Evolutionary conservation across 2,888 invertebrate species (phyloP).

Genomic region (Embidobia sp.): DNA sequence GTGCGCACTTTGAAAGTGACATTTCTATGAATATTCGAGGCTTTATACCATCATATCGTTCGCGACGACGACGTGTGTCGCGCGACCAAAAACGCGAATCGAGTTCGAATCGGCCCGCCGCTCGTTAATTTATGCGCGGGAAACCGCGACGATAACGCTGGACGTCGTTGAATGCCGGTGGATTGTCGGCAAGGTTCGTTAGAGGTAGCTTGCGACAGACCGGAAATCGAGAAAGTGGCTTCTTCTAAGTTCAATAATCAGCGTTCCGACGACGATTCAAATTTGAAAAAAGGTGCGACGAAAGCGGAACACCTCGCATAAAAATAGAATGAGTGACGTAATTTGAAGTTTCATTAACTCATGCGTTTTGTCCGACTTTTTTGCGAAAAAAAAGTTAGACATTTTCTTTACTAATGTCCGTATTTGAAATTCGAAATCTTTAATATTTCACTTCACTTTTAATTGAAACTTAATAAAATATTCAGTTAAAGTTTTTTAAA

Average conservation of each 20-base stretch:
- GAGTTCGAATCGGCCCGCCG: constrained; percentile 1
- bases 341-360: constrained; percentile 36
- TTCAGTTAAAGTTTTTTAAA: neutral
- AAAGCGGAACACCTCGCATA: constrained; percentile 59
- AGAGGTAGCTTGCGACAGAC: constrained; percentile 54
- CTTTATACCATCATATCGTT: constrained; percentile 33
- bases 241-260: constrained; percentile 52
- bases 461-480: neutral
- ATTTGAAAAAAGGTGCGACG: constrained; percentile 52
- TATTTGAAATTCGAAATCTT: too few relatives aligned
- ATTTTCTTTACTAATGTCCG: too few relatives aligned
- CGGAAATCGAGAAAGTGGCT: constrained; percentile 60
- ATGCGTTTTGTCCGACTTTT: too few relatives aligned
- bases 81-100: constrained; percentile 20
- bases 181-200: too few relatives aligned
- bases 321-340: constrained; percentile 40
- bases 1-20: constrained; percentile 49
- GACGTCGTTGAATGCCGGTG: too few relatives aligned
- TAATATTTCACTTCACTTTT: too few relatives aligned
- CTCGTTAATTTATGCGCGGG: constrained; percentile 29
- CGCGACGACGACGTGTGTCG: too few relatives aligned
- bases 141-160: constrained; percentile 21
- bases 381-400: constrained; percentile 12
- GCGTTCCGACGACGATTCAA: constrained; percentile 14
- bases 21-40: constrained; percentile 52